Conservation (phyloP, 2,113 vertebrate genomes). For the Ammodytes dubius region DNA sequence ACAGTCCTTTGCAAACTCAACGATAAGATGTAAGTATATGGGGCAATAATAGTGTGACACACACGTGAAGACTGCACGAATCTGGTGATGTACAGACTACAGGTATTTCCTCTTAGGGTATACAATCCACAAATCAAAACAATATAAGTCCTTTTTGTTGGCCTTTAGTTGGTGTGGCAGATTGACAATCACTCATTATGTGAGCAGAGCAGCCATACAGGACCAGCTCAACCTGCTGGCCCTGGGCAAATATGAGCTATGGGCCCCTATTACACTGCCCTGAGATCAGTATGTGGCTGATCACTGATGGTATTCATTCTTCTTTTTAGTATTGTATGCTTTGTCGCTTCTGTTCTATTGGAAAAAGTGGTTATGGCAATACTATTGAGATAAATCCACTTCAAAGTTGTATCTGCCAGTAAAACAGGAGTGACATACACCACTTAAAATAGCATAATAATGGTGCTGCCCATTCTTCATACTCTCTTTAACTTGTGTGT, state of each 20-base stretch:
- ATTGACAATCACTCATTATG: background rate
- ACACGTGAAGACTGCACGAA: background rate
- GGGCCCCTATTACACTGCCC: background rate
- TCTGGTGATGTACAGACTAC: background rate
- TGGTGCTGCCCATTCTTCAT: background rate
- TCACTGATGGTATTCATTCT: background rate
- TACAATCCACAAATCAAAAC: no score
- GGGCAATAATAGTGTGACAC: no score
- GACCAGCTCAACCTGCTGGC: background rate
- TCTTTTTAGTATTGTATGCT: background rate
- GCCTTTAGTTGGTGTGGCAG: background rate
- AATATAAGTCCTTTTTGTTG: no score
- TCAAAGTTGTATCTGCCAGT: background rate
- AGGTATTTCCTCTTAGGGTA: no score
- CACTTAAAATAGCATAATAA: background rate
- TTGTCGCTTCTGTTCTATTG: no score
- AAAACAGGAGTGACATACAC: background rate
- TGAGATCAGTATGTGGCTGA: background rate
- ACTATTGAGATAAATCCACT: background rate
- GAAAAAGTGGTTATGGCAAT: background rate
- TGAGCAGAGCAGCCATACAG: background rate
- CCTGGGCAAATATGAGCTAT: background rate
- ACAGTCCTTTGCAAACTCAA: conserved; percentile 80
- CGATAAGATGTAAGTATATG: conserved; percentile 85
- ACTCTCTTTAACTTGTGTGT: background rate